phyloP scores from a whole-genome alignment of 2,113 vertebrate genomes.

The Coryphaenoides rupestris region DNA sequence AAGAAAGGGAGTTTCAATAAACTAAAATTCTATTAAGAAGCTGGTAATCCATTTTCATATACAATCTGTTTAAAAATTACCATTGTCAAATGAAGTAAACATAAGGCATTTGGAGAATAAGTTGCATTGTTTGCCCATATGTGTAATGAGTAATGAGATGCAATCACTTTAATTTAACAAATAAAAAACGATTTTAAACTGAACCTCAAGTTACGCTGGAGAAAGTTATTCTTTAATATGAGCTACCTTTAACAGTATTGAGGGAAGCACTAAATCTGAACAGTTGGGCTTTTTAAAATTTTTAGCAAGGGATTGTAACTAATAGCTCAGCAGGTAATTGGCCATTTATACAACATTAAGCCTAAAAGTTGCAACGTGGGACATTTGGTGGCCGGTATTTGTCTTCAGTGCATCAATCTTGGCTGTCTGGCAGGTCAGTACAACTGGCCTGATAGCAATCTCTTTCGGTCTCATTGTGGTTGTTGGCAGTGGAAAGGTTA shows the following conservation, averaged over 20 bases:
- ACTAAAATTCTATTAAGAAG: not conserved
- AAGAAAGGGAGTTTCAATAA: not conserved
- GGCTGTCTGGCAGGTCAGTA: slow-evolving; percentile 15
- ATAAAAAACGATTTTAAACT: not conserved
- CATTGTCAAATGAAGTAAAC: no score
- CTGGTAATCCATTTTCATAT: not conserved
- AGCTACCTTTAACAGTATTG: slow-evolving; percentile 7
- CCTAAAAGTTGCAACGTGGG: slow-evolving; percentile 26
- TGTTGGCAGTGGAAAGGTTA: slow-evolving; percentile 51
- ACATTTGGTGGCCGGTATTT: slow-evolving; percentile 27
- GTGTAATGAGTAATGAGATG: no score
- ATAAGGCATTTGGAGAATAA: no score
- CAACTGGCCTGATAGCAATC: slow-evolving; percentile 31
- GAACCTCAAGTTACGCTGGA: slow-evolving; percentile 4
- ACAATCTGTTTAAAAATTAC: not conserved
- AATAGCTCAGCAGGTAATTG: slow-evolving; percentile 35
- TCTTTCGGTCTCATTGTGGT: slow-evolving; percentile 39
- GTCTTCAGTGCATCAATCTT: slow-evolving; percentile 43
- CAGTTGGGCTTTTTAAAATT: slow-evolving; percentile 59
- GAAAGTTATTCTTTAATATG: slow-evolving; percentile 29
- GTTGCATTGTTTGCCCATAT: no score
- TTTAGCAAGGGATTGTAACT: slow-evolving; percentile 40
- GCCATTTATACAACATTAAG: slow-evolving; percentile 25
- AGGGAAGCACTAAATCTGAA: slow-evolving; percentile 38
- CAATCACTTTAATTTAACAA: no score